Evolutionary conservation across 1,140 invertebrate genomes (phyloP), one percentile per base, ranked within the genome.

Genomic region (Hermetia illucens): DNA sequence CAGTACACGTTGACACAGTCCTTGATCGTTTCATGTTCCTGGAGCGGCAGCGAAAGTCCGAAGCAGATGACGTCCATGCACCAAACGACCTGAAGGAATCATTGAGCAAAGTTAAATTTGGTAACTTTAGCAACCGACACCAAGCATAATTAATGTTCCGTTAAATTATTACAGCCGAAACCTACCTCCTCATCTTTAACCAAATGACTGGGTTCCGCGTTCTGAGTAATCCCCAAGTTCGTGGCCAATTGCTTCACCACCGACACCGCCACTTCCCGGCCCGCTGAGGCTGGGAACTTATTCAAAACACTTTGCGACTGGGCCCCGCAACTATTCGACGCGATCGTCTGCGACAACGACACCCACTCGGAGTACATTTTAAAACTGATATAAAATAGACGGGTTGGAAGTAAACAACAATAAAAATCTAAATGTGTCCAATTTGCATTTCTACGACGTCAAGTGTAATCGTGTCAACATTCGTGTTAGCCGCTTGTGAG

Each of bases 1-100:
- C 90, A 96, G 56, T 96, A 97, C 17, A 97, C 81, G 62, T 87
- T 88, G 6, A 96, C 91, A 64, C 92, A 97, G 61, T 96, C 92
- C 44, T 90, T 78, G 27, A 97, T 82, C 1, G 87, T 86, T 47
- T 96, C 91, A 60, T 93, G 87, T 58, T 96, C 90, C 22, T 74
- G 69, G 9, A 96, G 56, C 0, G 90, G 89, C 21, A 98, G 62
- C 21, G 85, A 88, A 1, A 98, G 67, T 0, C 93, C 92, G 66
- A 80, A 93, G 51, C 91, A 88, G 16, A 96, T 78, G 5, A 94
- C 88, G 27, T 56, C 54, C 56, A 59, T 58, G 39, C 57, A 59
- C 57, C 56, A 59, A 41, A 52, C 48, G 2, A 59, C 57, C 56
- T 59, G 24, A 2, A 42, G 34, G 24, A 34, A 21, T 15, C 25